These are phyloP conservation scores for Pseudopodoces humilis DNA, from an alignment of 2,113 vertebrate genomes.

Conservation along the genomic window DNA sequence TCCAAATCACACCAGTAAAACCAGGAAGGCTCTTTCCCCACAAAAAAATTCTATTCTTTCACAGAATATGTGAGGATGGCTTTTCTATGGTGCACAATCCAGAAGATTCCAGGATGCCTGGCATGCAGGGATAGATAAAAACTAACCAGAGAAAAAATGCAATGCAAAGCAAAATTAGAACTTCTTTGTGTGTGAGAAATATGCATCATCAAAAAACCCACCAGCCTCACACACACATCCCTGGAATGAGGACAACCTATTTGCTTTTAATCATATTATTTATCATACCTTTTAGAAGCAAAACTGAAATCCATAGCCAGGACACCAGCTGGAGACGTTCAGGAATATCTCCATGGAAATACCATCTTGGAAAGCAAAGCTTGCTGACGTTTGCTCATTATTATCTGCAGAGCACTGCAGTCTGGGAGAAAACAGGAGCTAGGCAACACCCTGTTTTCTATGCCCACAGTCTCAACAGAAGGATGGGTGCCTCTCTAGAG, in stretches of 20 bases:
- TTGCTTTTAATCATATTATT: not conserved
- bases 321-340: not conserved
- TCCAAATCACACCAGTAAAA: not conserved
- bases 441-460: not conserved
- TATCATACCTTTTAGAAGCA: not conserved
- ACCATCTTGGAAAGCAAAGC: not conserved
- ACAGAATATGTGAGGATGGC: not conserved
- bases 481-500: not conserved
- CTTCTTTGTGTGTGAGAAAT: not conserved
- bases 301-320: not conserved
- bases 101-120: not conserved
- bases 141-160: not conserved
- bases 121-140: not conserved
- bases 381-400: not conserved
- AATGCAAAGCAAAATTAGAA: not conserved
- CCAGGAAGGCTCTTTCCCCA: not conserved
- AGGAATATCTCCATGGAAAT: slow-evolving; percentile 59
- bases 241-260: not conserved
- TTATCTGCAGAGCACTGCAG: not conserved
- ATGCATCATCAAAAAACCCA: not conserved
- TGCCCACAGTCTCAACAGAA: not conserved
- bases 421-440: not conserved
- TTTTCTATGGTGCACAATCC: not conserved
- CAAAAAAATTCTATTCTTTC: not conserved
- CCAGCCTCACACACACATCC: too few species aligned